Conservation (phyloP, 2,888 invertebrate species). For the Troides helena region DNA sequence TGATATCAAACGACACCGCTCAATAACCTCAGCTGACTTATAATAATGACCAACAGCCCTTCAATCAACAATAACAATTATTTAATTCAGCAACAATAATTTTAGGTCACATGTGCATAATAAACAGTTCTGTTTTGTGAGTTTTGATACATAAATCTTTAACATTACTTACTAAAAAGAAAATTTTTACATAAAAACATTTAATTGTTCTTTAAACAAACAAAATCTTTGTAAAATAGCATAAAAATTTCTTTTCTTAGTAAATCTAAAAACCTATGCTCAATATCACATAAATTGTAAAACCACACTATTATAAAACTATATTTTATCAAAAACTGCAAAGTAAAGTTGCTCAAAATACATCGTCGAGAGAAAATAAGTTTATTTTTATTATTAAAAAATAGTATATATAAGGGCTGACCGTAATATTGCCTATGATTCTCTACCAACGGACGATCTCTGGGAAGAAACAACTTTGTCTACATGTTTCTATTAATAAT, state of each 20-base stretch:
- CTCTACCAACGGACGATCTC: too few relatives aligned
- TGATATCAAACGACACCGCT: conserved; percentile 39
- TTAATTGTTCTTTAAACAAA: neutral
- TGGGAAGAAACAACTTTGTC: too few relatives aligned
- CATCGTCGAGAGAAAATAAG: neutral
- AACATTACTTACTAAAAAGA: neutral
- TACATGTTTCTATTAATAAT: too few relatives aligned
- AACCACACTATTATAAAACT: neutral
- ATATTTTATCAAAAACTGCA: conserved; percentile 18
- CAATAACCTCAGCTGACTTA: neutral
- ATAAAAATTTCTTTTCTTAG: neutral
- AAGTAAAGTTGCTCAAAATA: conserved; percentile 25
- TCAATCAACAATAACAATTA: too few relatives aligned
- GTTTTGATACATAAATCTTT: neutral
- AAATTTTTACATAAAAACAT: neutral
- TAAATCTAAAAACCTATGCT: neutral
- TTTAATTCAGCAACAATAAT: too few relatives aligned
- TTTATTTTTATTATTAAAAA: neutral
- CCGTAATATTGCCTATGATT: too few relatives aligned
- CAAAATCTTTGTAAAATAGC: neutral
- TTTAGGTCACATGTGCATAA: neutral
- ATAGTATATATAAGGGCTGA: too few relatives aligned
- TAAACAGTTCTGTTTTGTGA: neutral
- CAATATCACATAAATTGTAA: neutral
- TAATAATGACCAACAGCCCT: too few relatives aligned